Evolutionary conservation across 1,140 invertebrate species (phyloP), one percentile per base, ranked within the genome.

Genomic region (Brachionus koreanus): DNA sequence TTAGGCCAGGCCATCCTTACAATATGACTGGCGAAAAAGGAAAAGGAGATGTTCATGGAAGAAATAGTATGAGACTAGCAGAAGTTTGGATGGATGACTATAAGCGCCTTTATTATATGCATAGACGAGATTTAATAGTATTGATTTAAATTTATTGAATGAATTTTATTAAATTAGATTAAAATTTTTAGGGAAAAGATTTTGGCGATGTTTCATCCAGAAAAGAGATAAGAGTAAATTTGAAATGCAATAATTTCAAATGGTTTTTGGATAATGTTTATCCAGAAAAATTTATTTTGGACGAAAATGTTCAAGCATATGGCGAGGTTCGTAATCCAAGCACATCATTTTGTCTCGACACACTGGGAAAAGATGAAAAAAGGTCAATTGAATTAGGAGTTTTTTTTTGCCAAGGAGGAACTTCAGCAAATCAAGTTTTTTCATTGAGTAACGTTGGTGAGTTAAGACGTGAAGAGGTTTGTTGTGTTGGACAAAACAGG

Each of bases 201-300:
- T 67, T 85, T 87, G 76, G 67, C 84, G 89, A 89, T 84, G 87
- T 90, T 67, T 84, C 85, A 46, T 85, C 89, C 63, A 85, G 89
- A 74, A 25, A 88, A 63, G 83, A 84, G 67, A 83, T 90, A 35
- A 83, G 86, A 83, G 83, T 89, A 84, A 90, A 91, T 79, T 90
- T 99, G 35, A 92, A 96, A 85, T 99, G 97, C 88, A 97, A 98
- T 89, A 93, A 92, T 86, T 99, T 99, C 91, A 91, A 94, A 69
- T 98, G 97, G 97, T 98, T 97, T 88, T 89, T 98, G 86, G 94
- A 98, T 87, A 96, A 98, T 88, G 93, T 99, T 63, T 99, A 98
- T 83, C 88, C 87, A 82, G 87, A 88, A 84, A 84, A 75, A 37
- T 83, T 83, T 76, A 76, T 83, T 39, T 92, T 93, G 10, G 94